Evolutionary conservation across 64 coral and sea anemone genomes (phyloP).

Genomic region (Montipora cactus): DNA sequence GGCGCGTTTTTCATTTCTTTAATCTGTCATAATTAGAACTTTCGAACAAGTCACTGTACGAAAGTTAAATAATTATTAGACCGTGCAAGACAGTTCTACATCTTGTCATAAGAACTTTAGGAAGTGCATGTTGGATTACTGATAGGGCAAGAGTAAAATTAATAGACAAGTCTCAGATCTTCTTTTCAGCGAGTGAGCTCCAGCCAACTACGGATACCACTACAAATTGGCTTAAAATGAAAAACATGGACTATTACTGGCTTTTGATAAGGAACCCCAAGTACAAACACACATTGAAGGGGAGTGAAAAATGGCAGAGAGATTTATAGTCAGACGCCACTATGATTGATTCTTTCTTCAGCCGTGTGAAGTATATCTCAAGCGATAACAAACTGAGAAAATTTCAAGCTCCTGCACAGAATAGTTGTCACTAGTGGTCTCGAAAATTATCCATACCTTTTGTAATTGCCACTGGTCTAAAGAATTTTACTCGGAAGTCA

Average conservation of each 20-base stretch:
- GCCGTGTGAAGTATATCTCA: background rate
- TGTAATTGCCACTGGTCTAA: no score
- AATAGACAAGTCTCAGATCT: background rate
- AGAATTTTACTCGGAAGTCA: no score
- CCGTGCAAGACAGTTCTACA: no score
- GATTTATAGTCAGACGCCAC: background rate
- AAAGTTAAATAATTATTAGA: no score
- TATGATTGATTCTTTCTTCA: background rate
- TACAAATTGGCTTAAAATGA: background rate
- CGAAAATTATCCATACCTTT: no score
- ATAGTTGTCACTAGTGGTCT: background rate
- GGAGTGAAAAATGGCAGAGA: background rate
- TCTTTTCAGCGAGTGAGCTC: background rate
- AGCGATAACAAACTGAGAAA: no score
- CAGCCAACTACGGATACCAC: background rate
- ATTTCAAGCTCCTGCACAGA: background rate
- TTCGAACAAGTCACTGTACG: no score
- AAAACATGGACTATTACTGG: background rate
- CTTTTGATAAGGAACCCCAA: background rate
- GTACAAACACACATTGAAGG: background rate
- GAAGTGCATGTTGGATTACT: no score
- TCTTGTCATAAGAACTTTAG: no score
- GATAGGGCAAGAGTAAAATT: no score
- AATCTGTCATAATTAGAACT: no score
- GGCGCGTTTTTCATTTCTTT: no score